phyloP scores from a whole-genome alignment of 2,888 invertebrate genomes.

The Polia nebulosa region DNA sequence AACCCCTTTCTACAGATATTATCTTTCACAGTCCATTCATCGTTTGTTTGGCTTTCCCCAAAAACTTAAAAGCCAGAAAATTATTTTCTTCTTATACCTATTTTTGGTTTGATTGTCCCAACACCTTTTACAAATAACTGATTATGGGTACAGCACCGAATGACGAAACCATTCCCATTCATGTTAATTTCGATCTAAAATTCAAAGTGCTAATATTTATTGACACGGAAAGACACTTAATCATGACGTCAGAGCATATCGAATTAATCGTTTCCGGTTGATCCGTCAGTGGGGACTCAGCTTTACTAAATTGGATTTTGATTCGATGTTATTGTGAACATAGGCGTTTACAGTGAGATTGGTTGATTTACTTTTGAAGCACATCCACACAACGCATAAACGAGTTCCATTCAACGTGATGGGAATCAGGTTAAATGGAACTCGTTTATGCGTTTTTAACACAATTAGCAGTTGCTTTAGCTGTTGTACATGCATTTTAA shows the following conservation, averaged over 20 bases:
- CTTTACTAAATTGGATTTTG: conserved; percentile 62
- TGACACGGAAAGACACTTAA: conserved; percentile 49
- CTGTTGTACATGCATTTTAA: conserved; percentile 13
- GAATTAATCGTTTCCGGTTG: conserved; percentile 62
- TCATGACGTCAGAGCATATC: conserved; percentile 56
- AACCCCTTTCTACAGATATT: no score
- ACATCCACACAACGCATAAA: conserved; percentile 43
- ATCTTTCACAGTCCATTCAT: no score
- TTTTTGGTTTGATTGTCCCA: no score
- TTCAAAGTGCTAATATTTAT: conserved; percentile 44
- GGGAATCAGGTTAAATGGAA: conserved; percentile 32
- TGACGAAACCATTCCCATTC: not conserved
- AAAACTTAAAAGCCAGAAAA: no score
- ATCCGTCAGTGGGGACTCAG: conserved; percentile 51
- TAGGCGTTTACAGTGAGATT: conserved; percentile 57
- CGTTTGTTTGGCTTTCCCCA: no score
- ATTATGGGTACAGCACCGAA: not conserved
- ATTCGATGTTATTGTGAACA: conserved; percentile 58
- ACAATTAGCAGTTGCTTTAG: conserved; percentile 42
- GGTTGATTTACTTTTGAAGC: conserved; percentile 56
- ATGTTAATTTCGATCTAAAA: conserved; percentile 17
- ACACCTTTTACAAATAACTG: no score
- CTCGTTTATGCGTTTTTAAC: conserved; percentile 52
- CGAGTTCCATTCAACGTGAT: no score
- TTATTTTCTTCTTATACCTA: no score